Conservation (phyloP, 1,140 invertebrate species). For the Drosophila lacertosa region DNA sequence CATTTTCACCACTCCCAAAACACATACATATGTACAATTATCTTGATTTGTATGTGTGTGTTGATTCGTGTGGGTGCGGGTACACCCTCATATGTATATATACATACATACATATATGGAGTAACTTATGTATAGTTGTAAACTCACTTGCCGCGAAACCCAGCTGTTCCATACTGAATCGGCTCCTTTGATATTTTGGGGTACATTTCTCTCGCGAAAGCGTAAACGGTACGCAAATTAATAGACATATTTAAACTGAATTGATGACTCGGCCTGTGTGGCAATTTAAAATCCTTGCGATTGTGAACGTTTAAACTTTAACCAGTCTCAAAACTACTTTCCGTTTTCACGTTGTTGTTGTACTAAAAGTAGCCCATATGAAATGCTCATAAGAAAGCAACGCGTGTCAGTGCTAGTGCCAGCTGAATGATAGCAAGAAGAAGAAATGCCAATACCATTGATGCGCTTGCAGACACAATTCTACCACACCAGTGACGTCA, state of each 20-base stretch:
- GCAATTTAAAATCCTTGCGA: constrained; percentile 26
- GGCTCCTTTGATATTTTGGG: constrained; percentile 87
- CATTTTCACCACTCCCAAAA: constrained; percentile 56
- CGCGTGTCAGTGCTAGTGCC: constrained; percentile 42
- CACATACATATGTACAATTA: constrained; percentile 15
- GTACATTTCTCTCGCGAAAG: constrained; percentile 90
- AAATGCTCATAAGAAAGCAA: constrained; percentile 33
- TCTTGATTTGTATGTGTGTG: constrained; percentile 3
- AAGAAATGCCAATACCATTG: constrained; percentile 19
- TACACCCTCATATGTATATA: constrained; percentile 2
- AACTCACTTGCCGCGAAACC: constrained; percentile 89
- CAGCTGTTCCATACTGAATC: constrained; percentile 89
- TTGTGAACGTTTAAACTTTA: constrained; percentile 16
- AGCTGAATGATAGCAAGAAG: constrained; percentile 38
- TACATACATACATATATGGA: constrained; percentile 7
- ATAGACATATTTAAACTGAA: constrained; percentile 69
- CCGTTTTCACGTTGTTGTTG: constrained; percentile 40
- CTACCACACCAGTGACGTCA: constrained; percentile 20
- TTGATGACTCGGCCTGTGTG: constrained; percentile 32
- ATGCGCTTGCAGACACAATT: neutral
- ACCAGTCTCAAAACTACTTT: constrained; percentile 57
- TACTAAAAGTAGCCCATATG: constrained; percentile 33
- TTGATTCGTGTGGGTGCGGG: neutral
- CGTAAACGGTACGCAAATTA: constrained; percentile 85
- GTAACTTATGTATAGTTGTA: constrained; percentile 8